A percentile compares a stretch with the other conserved stretches of the same genome.
Conservation (phyloP, 1,140 invertebrate species). For the Ceratoteleas bidentatus region DNA sequence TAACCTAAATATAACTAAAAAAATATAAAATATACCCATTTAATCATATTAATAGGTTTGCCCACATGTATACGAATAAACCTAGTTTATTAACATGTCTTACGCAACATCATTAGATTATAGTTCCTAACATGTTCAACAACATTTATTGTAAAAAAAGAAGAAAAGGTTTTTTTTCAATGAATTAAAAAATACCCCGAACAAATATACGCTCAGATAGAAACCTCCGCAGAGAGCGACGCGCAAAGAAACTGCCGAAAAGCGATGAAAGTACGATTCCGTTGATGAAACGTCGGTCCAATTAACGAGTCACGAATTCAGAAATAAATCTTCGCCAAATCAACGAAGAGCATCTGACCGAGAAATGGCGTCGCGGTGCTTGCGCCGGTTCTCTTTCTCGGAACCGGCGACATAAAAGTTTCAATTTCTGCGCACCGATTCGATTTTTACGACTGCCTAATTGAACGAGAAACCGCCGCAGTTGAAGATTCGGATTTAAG, state of each 20-base stretch:
- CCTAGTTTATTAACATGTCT: no score
- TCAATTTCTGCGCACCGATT: neutral
- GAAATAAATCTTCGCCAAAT: conserved; percentile 67
- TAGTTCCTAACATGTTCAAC: no score
- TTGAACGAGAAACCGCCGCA: neutral
- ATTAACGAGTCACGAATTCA: conserved; percentile 67
- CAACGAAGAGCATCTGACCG: conserved; percentile 45
- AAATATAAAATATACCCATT: no score
- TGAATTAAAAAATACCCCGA: no score
- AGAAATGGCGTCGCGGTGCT: conserved; percentile 36
- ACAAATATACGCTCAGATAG: no score
- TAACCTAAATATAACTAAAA: no score
- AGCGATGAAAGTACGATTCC: conserved; percentile 28
- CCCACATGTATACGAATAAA: no score
- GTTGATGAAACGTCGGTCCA: conserved; percentile 50
- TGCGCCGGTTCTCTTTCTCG: conserved; percentile 9
- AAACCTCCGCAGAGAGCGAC: no score
- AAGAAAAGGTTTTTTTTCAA: no score
- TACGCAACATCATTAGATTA: no score
- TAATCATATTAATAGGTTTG: no score
- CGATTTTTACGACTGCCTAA: conserved; percentile 6
- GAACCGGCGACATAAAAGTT: conserved; percentile 14
- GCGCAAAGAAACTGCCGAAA: neutral
- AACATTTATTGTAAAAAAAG: no score
- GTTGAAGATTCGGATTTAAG: conserved; percentile 1